Evolutionary conservation across 2,888 invertebrate species (phyloP), one percentile per base, ranked within the genome.

Genomic region (Ashinkailepas kermadecensis): DNA sequence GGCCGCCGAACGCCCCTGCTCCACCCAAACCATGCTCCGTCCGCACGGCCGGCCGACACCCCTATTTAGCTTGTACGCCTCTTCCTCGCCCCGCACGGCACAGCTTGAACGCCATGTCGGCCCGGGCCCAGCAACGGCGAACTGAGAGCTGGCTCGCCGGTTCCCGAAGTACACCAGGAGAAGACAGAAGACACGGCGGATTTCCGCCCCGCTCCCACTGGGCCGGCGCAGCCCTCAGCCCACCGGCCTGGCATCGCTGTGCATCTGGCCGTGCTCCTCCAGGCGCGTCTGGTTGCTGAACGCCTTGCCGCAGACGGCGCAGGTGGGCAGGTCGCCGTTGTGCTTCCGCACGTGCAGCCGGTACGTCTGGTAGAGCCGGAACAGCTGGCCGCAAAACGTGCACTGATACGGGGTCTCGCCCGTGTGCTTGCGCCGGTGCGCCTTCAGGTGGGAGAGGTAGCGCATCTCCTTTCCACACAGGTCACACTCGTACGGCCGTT

Each of bases 391-490:
- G n/a, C 78, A 78, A 11, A 58, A 4, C 58, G 7, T 23, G 78
- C 78, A 78, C 15, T 58, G 78, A 23, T 78, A 78, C 12, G 78
- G 78, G 12, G 57, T 78, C 78, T 78, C 78, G 78, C 78, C 78
- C 4, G 78, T 78, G 23, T 78, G 78, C 7, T 78, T 78, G 58
- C 78, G 78, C n/a, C 78, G 78, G 78, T 78, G 78, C 12, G 78
- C 56, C 78, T 78, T 78, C 78, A 78, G n/a, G 78, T 78, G 78
- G 9, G 56, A 58, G 12, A 78, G 78, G 78, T 78, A 78, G 57
- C 78, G 78, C 78, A 78, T 78, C 78, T 78, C 57, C 78, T 78
- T 78, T 58, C 78, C 78, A 58, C 78, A 78, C 18, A 78, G 9
- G 23, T 78, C 78, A 7, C 78, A 78, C 78, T 78, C 57, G 78